These are phyloP conservation scores for Octodon degus DNA, from an alignment of 2,113 vertebrate species.

Conservation along the genomic window DNA sequence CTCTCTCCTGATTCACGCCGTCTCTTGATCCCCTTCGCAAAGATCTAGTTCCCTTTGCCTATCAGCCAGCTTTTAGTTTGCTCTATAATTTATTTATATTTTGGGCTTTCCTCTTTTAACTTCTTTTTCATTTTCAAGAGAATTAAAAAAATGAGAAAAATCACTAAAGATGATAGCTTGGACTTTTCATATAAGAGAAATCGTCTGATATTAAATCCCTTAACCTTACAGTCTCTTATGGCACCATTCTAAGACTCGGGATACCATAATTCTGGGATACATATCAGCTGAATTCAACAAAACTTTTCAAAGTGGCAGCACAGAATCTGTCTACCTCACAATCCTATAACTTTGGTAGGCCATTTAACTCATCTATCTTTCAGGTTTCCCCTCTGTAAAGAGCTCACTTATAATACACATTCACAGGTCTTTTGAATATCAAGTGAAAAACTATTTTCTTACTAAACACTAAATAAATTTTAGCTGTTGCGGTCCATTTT, in stretches of 20 bases:
- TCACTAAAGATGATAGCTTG: neutral
- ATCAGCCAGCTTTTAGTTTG: neutral
- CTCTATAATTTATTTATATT: neutral
- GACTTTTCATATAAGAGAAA: neutral
- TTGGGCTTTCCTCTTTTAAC: neutral
- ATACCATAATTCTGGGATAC: neutral
- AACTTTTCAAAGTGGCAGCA: neutral
- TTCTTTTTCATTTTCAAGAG: too few species aligned
- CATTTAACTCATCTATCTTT: neutral
- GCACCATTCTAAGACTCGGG: neutral
- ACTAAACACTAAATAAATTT: conserved; percentile 11
- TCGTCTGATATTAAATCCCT: neutral
- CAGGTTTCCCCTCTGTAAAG: neutral
- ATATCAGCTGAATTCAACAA: neutral
- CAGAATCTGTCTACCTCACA: neutral
- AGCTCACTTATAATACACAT: neutral
- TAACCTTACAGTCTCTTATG: neutral
- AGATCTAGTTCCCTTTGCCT: neutral
- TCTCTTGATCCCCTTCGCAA: neutral
- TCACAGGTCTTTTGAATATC: neutral
- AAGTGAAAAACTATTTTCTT: neutral
- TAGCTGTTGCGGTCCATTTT: conserved; percentile 27
- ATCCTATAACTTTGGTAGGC: neutral
- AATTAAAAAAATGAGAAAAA: too few species aligned
- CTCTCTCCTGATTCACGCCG: neutral